Percentiles rank a stretch among this genome's conserved stretches.
Evolutionary conservation across 92 coral and sea anemone species (phyloP).

Genomic region (Epizoanthus fatuus): DNA sequence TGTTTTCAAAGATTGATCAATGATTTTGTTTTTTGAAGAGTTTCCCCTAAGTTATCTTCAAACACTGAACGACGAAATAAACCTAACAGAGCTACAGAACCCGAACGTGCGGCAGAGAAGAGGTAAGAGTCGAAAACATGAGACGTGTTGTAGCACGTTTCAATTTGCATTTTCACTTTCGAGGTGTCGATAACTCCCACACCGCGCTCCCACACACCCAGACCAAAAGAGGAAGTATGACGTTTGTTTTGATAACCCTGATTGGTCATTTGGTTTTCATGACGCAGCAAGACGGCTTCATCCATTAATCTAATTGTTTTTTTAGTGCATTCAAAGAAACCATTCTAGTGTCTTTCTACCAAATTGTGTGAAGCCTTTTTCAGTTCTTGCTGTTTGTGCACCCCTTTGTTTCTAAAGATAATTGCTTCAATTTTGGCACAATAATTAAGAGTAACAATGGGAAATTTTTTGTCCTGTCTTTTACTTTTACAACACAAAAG

Average conservation of each 20-base stretch:
- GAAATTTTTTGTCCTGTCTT: background rate
- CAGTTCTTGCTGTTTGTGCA: background rate
- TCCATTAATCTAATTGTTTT: background rate
- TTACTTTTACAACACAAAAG: background rate
- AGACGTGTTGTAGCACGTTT: slow-evolving; percentile 40
- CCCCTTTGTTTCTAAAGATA: too few species aligned
- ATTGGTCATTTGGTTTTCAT: slow-evolving; percentile 1
- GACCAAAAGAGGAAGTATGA: slow-evolving; percentile 28
- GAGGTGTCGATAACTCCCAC: slow-evolving; percentile 16
- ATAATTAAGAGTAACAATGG: background rate
- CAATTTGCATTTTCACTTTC: slow-evolving; percentile 49
- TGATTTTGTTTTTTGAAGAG: background rate
- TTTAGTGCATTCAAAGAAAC: background rate
- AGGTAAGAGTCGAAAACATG: slow-evolving; percentile 10
- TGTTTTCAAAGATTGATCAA: background rate
- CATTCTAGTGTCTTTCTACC: background rate
- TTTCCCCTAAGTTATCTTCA: slow-evolving; percentile 1
- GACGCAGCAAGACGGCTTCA: slow-evolving; percentile 18
- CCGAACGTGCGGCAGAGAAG: background rate
- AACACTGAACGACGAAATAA: background rate
- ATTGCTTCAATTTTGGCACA: background rate
- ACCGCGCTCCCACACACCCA: background rate
- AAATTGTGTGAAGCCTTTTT: background rate
- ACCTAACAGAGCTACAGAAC: background rate
- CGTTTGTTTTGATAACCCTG: background rate